Base-by-base conservation (phyloP, 2,888 invertebrate genomes). In the Sisyra nigra region DNA sequence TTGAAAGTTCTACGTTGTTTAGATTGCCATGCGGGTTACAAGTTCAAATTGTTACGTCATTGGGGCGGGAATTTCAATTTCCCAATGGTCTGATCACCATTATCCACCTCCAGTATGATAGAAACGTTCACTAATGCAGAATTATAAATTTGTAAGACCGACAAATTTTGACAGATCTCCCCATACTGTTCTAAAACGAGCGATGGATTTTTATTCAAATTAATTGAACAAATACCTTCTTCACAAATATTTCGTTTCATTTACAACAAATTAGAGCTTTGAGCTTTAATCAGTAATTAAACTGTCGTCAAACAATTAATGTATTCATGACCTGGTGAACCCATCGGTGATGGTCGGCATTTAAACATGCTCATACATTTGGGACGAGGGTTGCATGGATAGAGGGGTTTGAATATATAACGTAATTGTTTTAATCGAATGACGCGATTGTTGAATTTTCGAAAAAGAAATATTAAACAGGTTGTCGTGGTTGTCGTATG, bases 301-400 rank as follows among this genome's bases (percentile, higher is more conserved):
- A 44, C 38, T 45, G 45, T 45, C 44, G 45, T 40, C 43, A 44
- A 44, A 46, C 47, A 45, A 47, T 45, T 45, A 47, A 47, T 44
- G 41, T 44, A 42, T 42, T 44, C 37, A 35, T 44, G 42, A 32
- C 31, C 41, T 41, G 31, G 38, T 18, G 19, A 24, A 38, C 24
- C 13, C 17, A 15, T 15, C 17, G 17, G n/a, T 38, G 29, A 17
- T 24, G 19, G 38, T 38, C 24, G 24, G 24, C 24, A 24, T 24
- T 24, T 24, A 24, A 24, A 24, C 24, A 24, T 7, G 7, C 5
- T 7, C 24, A 7, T 24, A 24, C 24, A 24, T 24, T 24, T 24
- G 24, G 24, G 24, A 24, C 24, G 24, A 24, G 24, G 24, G 24
- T 24, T 24, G 11, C 11, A 5, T 7, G n/a, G 34, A 15, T 7